Percentiles rank a stretch among this genome's conserved stretches.
Evolutionary conservation across 1,140 invertebrate species (phyloP).

Genomic region (Medauroidea extradentata): DNA sequence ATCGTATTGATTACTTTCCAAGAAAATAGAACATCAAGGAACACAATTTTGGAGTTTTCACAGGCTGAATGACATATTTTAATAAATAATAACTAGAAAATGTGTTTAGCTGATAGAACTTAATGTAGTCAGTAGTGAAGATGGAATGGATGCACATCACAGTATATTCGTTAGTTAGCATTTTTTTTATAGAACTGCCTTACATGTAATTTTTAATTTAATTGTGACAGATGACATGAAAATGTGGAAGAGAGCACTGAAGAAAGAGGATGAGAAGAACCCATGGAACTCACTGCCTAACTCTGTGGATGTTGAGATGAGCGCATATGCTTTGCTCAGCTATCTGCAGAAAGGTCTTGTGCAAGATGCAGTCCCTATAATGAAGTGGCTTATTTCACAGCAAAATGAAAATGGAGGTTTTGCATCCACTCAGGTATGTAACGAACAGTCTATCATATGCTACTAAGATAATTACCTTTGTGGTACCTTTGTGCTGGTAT

Average conservation of each 20-base stretch:
- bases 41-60: no score
- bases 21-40: no score
- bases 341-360: slow-evolving; percentile 61
- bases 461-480: background rate
- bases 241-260: slow-evolving; percentile 64
- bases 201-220: no score
- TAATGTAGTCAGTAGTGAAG: no score
- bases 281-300: slow-evolving; percentile 65
- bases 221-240: slow-evolving; percentile 51
- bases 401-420: slow-evolving; percentile 79
- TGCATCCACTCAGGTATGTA: slow-evolving; percentile 61
- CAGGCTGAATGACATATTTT: no score
- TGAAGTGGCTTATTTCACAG: slow-evolving; percentile 79
- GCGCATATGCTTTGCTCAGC: slow-evolving; percentile 73
- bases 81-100: no score
- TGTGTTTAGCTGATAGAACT: no score
- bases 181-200: no score
- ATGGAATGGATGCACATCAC: no score
- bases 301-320: slow-evolving; percentile 82
- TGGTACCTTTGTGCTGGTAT: no score
- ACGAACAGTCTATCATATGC: background rate
- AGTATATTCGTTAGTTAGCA: no score
- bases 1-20: no score
- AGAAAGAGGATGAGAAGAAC: slow-evolving; percentile 58
- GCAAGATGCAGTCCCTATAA: slow-evolving; percentile 68